Evolutionary conservation across 2,797 vertebrate genomes (phyloP), one percentile per base, ranked within the genome.

Genomic region (Spheniscus humboldti): DNA sequence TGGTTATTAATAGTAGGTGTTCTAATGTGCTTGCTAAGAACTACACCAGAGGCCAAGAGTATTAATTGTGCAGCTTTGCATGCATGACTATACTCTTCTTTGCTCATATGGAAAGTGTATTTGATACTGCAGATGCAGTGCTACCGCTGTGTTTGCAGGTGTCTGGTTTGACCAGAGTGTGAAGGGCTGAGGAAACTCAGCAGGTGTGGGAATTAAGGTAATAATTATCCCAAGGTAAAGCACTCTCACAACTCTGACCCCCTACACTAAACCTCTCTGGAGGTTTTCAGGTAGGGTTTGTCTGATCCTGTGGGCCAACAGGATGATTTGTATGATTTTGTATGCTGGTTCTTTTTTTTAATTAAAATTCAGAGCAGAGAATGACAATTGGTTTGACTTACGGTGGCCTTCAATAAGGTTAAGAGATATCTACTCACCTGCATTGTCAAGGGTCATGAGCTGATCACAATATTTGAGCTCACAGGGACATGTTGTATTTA

Each of bases 381-480:
- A 33, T 82, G 15, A 19, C 15, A 48, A 47, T 33, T 88, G 41
- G 3, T 5, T 78, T 93, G 63, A 47, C 8, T 78, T 66, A 23
- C 0, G 0, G 15, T 50, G 66, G 18, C 17, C 11, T 86, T 74
- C 59, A 68, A 0, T 74, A 62, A 80, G 35, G 13, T 64, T 86
- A 31, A 91, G 67, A 73, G 57, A 23, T 30, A 63, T 1, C 33
- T 92, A 9, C 35, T 93, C 27, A 48, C 27, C 18, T 91, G 33
- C 22, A 22, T 78, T 81, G 43, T 62, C 33, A 30, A 66, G 18
- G 30, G 17, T 72, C 47, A 23, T 30, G 55, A 88, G 47, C 47
- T 73, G 62, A 48, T 73, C 18, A 28, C 69, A 71, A 0, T 37
- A 11, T 59, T 35, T 69, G 77, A 91, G 35, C 48, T 94, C 27